These are phyloP conservation scores for Phyto melanocephala DNA, from an alignment of 2,888 invertebrate species.

Conservation along the genomic window DNA sequence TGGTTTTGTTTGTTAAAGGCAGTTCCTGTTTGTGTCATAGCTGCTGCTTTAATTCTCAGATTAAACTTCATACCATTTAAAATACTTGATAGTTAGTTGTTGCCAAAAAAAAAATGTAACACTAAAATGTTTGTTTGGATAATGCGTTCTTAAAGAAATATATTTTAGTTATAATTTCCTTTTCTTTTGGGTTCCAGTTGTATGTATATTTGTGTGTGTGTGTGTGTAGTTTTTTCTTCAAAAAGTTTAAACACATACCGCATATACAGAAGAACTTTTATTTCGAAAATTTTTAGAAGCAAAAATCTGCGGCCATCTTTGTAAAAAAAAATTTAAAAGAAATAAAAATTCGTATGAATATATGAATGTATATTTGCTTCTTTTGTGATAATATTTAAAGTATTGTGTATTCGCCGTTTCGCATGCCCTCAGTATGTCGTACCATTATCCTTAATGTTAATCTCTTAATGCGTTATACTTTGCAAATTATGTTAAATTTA, in stretches of 20 bases:
- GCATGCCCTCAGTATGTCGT: no score
- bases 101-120: background rate
- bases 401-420: no score
- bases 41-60: background rate
- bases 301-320: background rate
- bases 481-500: background rate
- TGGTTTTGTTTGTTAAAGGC: background rate
- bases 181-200: background rate
- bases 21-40: background rate
- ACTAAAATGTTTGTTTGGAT: background rate
- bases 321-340: background rate
- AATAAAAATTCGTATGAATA: background rate
- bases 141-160: background rate
- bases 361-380: background rate
- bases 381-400: constrained; percentile 9
- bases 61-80: constrained; percentile 23
- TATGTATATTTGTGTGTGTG: no score
- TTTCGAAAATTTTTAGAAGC: background rate
- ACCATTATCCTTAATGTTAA: background rate
- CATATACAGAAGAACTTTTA: background rate
- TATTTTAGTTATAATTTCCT: background rate
- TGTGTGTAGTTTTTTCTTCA: no score
- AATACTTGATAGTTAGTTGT: constrained; percentile 13
- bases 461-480: background rate
- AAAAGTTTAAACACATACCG: constrained; percentile 1